Evolutionary conservation across 2,797 vertebrate species (phyloP).

Genomic region (Cercopithecus petaurista): DNA sequence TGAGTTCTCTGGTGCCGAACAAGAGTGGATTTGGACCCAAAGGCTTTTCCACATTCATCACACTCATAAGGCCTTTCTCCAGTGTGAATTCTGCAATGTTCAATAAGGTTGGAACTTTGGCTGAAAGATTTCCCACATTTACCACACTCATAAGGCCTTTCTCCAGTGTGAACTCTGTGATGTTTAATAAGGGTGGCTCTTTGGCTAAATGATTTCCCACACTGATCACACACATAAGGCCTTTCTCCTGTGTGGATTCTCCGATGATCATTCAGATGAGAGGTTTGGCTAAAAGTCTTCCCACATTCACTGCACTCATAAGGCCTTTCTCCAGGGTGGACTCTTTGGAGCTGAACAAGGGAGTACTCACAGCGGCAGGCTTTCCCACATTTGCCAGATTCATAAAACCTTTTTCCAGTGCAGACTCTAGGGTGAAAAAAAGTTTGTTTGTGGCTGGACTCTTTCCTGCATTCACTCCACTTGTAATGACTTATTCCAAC

Average conservation of each 20-base stretch:
- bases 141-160: slow-evolving; percentile 55
- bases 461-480: not conserved
- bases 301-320: not conserved
- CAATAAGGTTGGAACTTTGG: slow-evolving; percentile 50
- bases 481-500: not conserved
- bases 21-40: slow-evolving; percentile 54
- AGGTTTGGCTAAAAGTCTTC: not conserved
- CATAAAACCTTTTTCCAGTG: not conserved
- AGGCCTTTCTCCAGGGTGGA: not conserved
- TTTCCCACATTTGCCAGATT: slow-evolving; percentile 14
- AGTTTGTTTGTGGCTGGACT: not conserved
- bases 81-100: slow-evolving; percentile 53
- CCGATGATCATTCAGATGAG: not conserved
- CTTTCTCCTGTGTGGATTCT: slow-evolving; percentile 11
- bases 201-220: slow-evolving; percentile 47
- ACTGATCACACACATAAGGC: slow-evolving; percentile 45
- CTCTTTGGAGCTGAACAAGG: not conserved
- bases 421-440: not conserved
- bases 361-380: not conserved
- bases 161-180: slow-evolving; percentile 28
- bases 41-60: slow-evolving; percentile 56
- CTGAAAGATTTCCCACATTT: slow-evolving; percentile 62
- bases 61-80: slow-evolving; percentile 47
- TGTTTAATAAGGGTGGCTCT: slow-evolving; percentile 41
- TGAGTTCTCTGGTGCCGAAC: slow-evolving; percentile 55